Conservation (phyloP, 2,113 vertebrate species). For the Erythrocercus mccallii region DNA sequence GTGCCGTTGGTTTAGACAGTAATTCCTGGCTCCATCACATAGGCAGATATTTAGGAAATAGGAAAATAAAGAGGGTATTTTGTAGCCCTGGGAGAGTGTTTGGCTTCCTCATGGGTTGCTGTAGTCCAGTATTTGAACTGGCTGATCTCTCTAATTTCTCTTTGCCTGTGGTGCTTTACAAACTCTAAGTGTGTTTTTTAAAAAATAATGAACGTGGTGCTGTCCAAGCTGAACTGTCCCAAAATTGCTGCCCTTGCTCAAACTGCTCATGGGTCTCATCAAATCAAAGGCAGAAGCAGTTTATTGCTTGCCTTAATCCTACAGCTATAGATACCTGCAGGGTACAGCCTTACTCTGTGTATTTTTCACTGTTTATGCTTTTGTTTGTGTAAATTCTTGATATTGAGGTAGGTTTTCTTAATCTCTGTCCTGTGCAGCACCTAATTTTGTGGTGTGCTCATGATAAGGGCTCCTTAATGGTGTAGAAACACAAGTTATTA, state of each 20-base stretch:
- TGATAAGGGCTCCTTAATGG: background rate
- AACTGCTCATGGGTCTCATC: rapidly evolving
- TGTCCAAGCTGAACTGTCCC: background rate
- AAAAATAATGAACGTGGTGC: rapidly evolving
- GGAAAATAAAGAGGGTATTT: background rate
- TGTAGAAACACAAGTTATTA: background rate
- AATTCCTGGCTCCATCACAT: background rate
- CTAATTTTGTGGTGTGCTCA: rapidly evolving
- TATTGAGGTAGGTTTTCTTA: background rate
- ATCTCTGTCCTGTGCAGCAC: background rate
- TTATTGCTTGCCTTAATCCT: background rate
- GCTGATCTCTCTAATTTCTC: background rate
- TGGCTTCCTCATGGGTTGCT: background rate
- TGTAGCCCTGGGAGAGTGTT: background rate
- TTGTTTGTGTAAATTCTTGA: background rate
- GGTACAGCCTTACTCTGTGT: background rate
- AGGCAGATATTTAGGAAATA: background rate
- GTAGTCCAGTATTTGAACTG: background rate
- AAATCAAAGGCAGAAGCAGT: background rate
- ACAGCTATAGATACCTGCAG: background rate
- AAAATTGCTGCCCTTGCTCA: background rate
- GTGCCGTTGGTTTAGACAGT: background rate
- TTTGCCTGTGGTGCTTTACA: background rate
- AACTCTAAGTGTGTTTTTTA: background rate
- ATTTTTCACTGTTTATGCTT: background rate